Evolutionary conservation across 1,140 invertebrate species (phyloP), one percentile per base, ranked within the genome.

Genomic region (Drosophila sturtevanti): DNA sequence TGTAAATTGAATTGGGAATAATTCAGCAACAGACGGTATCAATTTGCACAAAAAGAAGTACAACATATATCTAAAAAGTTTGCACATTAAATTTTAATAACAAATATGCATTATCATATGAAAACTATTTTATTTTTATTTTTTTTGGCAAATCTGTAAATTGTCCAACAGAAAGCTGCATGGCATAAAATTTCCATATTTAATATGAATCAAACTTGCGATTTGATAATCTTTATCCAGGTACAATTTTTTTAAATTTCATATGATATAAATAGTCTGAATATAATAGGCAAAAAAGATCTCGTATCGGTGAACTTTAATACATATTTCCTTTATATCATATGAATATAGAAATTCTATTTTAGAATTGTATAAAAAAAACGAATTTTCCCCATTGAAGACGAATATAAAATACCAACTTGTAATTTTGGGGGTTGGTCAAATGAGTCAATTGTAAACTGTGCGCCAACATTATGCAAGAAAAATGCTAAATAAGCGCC

Each of bases 401-500:
- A 38, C 12, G 11, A 34, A 63, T 12, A 38, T 34, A 48, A 35
- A 16, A 44, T 31, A 38, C 62, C 41, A 52, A 52, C 27, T 77
- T 56, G 41, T 56, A 55, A 12, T 34, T 60, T 48, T 14, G 37
- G 51, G 44, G 67, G 51, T 16, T 54, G 41, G 69, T 24, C n/a
- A 11, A 44, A 48, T 41, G 55, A 51, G 38, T 61, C 66, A 80
- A 77, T 65, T 62, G 71, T 65, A 72, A 79, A 89, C 67, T 86
- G 75, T 60, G 37, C 68, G 74, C 61, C 41, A 48, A 70, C 63
- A 62, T 78, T 78, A 87, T 87, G 72, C 71, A 86, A 86, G 78
- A 85, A 89, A 89, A 89, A 85, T 89, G 84, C 84, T 84, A 89
- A 89, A 84, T 89, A 89, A 89, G 85, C 84, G 84, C 84, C 85